These are phyloP conservation scores for Chascanopsetta lugubris DNA, from an alignment of 2,113 vertebrate species.

Conservation along the genomic window DNA sequence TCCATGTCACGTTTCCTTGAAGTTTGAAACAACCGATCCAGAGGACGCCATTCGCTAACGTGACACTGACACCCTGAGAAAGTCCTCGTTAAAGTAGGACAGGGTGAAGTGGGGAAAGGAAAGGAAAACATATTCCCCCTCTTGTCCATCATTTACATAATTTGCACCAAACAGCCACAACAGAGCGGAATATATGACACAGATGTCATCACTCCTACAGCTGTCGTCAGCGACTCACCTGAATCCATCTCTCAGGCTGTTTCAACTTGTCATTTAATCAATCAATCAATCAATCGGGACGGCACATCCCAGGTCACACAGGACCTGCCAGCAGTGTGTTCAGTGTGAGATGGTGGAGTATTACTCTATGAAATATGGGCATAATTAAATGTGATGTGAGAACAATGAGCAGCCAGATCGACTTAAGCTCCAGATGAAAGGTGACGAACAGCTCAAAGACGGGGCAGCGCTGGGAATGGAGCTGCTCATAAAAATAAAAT, in stretches of 20 bases:
- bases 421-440: neutral
- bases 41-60: constrained; percentile 30
- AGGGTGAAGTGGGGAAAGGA: constrained; percentile 5
- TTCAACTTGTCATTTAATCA: constrained; percentile 31
- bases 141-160: constrained; percentile 63
- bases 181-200: constrained; percentile 74
- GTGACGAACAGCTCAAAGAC: neutral
- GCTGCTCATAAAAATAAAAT: neutral
- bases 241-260: constrained; percentile 49
- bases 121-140: constrained; percentile 30
- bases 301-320: neutral
- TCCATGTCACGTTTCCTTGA: constrained; percentile 9
- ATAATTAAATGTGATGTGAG: neutral
- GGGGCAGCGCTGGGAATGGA: neutral
- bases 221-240: constrained; percentile 67
- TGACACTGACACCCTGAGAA: constrained; percentile 14
- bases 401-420: constrained; percentile 31
- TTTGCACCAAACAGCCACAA: constrained; percentile 82
- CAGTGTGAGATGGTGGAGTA: constrained; percentile 35
- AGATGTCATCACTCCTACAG: constrained; percentile 75
- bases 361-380: constrained; percentile 18
- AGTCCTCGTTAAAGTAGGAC: constrained; percentile 23
- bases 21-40: constrained; percentile 15
- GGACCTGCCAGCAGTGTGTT: constrained; percentile 58
- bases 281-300: constrained; percentile 44